A percentile compares a stretch with the other conserved stretches of the same genome.
Evolutionary conservation across 2,797 vertebrate genomes (phyloP).

Genomic region (Knipowitschia caucasica): DNA sequence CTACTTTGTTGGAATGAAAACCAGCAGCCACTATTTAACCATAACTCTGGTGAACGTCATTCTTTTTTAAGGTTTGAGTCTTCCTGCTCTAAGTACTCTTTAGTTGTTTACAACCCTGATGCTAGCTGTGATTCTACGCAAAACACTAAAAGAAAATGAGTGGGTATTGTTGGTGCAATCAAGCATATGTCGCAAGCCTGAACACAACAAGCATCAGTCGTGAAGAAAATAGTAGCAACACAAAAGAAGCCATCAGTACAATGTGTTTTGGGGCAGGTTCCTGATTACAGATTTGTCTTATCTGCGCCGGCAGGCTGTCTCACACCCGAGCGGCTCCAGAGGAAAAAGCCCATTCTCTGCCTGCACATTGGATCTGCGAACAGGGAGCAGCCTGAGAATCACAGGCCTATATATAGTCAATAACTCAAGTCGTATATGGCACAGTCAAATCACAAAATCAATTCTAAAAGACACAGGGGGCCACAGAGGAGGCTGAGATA

Average conservation of each 20-base stretch:
- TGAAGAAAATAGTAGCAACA: not conserved
- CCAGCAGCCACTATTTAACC: too few species aligned
- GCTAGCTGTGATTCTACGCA: too few species aligned
- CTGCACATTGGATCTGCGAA: not conserved
- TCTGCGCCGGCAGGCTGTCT: conserved; percentile 3
- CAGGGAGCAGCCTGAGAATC: conserved; percentile 2
- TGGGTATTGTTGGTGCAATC: not conserved
- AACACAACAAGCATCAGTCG: not conserved
- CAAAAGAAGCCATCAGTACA: not conserved
- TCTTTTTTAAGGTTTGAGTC: too few species aligned
- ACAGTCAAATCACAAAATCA: conserved; percentile 11
- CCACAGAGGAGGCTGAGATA: not conserved
- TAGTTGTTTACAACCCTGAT: too few species aligned
- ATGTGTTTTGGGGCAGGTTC: conserved; percentile 4
- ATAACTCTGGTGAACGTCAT: too few species aligned
- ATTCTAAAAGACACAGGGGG: conserved; percentile 7
- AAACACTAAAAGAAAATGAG: not conserved
- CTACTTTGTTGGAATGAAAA: too few species aligned
- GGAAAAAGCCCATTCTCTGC: conserved; percentile 1
- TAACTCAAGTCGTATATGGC: conserved; percentile 5
- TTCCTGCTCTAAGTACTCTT: too few species aligned
- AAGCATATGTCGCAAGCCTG: not conserved
- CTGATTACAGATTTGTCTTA: conserved; percentile 10
- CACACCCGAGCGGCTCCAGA: not conserved
- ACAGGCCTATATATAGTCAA: conserved; percentile 7